Evolutionary conservation across 2,888 invertebrate species (phyloP).

Genomic region (Leptarthrus brevirostris): DNA sequence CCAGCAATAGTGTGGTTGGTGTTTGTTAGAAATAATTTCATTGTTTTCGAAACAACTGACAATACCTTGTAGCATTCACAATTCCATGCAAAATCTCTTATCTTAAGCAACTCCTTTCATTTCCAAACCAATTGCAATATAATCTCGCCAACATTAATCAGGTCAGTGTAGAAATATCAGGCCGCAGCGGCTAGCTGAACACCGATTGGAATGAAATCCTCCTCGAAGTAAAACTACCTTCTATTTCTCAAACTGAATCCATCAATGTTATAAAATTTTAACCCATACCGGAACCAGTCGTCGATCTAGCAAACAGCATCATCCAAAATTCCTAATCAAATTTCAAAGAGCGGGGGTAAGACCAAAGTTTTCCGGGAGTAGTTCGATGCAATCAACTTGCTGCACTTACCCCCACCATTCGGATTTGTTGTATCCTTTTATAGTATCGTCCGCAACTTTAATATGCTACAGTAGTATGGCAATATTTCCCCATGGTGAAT

Average conservation of each 20-base stretch:
- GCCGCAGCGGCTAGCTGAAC: neutral
- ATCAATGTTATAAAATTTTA: constrained; percentile 22
- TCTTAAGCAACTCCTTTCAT: too few relatives aligned
- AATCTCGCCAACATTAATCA: too few relatives aligned
- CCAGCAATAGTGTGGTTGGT: too few relatives aligned
- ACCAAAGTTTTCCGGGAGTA: neutral
- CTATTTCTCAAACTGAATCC: neutral
- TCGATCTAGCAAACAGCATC: neutral
- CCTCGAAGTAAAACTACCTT: neutral
- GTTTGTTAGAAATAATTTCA: too few relatives aligned
- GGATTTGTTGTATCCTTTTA: neutral
- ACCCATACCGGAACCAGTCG: neutral
- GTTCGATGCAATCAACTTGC: constrained; percentile 24
- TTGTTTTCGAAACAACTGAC: too few relatives aligned
- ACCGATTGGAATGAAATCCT: neutral
- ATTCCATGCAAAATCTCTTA: too few relatives aligned
- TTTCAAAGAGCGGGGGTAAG: neutral
- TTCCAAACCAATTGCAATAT: too few relatives aligned
- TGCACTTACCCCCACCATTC: neutral
- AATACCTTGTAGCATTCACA: too few relatives aligned
- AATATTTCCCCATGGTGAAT: neutral
- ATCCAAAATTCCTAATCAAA: constrained; percentile 1
- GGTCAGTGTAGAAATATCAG: neutral
- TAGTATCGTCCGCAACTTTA: neutral
- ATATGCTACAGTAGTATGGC: neutral